Base-by-base conservation (phyloP, 1,140 invertebrate genomes). In the Ooceraea biroi region DNA sequence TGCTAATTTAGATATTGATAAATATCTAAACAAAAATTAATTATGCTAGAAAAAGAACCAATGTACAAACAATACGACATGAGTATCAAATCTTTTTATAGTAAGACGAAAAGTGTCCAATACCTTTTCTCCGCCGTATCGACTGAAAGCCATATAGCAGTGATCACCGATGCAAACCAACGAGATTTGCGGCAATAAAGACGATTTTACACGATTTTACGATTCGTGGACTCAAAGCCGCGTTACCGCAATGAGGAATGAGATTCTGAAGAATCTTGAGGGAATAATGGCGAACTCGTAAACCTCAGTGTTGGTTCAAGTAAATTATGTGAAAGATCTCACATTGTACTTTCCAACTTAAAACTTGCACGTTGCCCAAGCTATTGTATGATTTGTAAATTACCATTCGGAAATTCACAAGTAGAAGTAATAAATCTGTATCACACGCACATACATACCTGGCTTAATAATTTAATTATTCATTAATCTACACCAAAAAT, bases 211-310 rank as follows among this genome's bases (percentile, higher is more conserved):
- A 69, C 74, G 22, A 78, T 41, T 78, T 69, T 78, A 78, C 60
- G 86, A 89, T 87, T 90, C 77, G 82, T 88, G 80, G 72, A 80
- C 85, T 91, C 91, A 90, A 91, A 91, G 66, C 84, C 82, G 68
- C 68, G 63, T 27, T 63, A 66, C 68, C 25, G 84, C 76, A 60
- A 52, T 84, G 48, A 82, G 41, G 58, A 52, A 86, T 86, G 85
- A 90, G 76, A 77, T 80, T 57, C 52, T 72, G 58, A 83, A 85
- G 85, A 89, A 89, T 91, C 87, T 90, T 78, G 36, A 61, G 66
- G 85, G 86, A 89, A 92, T 91, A 92, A 92, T 83, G 85, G 80
- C 87, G 78, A 84, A 86, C 85, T 87, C 86, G 86, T 91, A 91
- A 91, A 91, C 78, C 77, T 69, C 57, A 5, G 19, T 60, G 44